phyloP scores from a whole-genome alignment of 2,797 vertebrate genomes.

The Microchirus variegatus region DNA sequence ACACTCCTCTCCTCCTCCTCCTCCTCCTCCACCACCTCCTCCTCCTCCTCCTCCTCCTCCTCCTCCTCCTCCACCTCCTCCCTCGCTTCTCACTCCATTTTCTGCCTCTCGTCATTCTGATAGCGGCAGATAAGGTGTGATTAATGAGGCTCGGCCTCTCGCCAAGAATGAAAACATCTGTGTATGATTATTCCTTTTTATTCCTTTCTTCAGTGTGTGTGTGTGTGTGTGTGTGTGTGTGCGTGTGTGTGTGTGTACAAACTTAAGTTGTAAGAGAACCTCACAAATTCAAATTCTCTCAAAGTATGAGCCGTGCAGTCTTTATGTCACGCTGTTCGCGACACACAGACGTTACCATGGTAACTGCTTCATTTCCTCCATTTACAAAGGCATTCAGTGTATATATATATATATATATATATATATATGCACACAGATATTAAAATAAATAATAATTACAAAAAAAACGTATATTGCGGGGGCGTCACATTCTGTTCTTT shows the following conservation, averaged over 20 bases:
- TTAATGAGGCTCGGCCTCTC: slow-evolving; percentile 84
- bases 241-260: slow-evolving; percentile 4
- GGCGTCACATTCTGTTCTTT: too few relatives aligned
- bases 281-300: too few relatives aligned
- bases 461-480: too few relatives aligned
- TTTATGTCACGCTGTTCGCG: too few relatives aligned
- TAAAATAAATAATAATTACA: too few relatives aligned
- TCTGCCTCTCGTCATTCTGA: slow-evolving; percentile 58
- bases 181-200: slow-evolving; percentile 89
- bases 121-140: slow-evolving; percentile 87
- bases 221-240: background rate
- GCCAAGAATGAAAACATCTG: slow-evolving; percentile 82
- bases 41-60: slow-evolving; percentile 1
- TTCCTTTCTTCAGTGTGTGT: slow-evolving; percentile 72
- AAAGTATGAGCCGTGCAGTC: too few relatives aligned
- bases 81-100: slow-evolving; percentile 41
- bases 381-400: background rate
- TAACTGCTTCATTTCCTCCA: too few relatives aligned
- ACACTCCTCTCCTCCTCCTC: slow-evolving; percentile 12
- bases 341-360: too few relatives aligned
- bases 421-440: too few relatives aligned
- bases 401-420: too few relatives aligned
- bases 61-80: slow-evolving; percentile 64
- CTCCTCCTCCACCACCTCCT: slow-evolving; percentile 61
- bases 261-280: too few relatives aligned